Evolutionary conservation across 2,888 invertebrate genomes (phyloP), one percentile per base, ranked within the genome.

Genomic region (Drosophila niveifrons): DNA sequence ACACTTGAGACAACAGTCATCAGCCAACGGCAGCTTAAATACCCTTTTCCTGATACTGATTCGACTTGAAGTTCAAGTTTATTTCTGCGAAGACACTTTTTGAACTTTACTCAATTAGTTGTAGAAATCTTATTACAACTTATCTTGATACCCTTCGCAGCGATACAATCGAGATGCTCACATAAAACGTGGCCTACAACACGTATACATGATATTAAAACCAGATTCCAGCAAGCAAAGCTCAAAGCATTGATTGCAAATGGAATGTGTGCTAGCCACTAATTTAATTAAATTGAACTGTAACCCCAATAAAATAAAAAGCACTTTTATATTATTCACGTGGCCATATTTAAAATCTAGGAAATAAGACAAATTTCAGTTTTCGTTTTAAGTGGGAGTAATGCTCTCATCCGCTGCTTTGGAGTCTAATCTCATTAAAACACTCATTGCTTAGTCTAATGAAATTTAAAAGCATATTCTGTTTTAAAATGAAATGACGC

Each of bases 161-260:
- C 51, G 34, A 13, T 29, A 46, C 29, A 61, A 43, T 48, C 46
- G n/a, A 76, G 58, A 48, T 48, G 61, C 61, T 17, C 43, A 66
- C 43, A 44, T 3, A 62, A 53, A 75, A 63, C 39, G 57, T 11
- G 28, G 56, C 47, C 63, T 68, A 56, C 15, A 55, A 13, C 47
- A 48, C 29, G 50, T 36, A 68, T 13, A 36, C 44, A 57, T 62
- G 17, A 53, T 36, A 36, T 57, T 59, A 13, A 7, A 41, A 43
- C 53, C 15, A 31, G 17, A n/a, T 39, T 13, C 3, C 28, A 39
- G 29, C 8, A 8, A 1, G 29, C 0, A 0, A 50, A 50, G 9
- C 34, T 18, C 23, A 15, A 72, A 18, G 18, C n/a, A 23, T 34
- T 23, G 18, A 13, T 39, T n/a, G 34, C n/a, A 18, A n/a, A 36